Conservation (phyloP, 2,888 invertebrate species). For the Byasa hedistus region DNA sequence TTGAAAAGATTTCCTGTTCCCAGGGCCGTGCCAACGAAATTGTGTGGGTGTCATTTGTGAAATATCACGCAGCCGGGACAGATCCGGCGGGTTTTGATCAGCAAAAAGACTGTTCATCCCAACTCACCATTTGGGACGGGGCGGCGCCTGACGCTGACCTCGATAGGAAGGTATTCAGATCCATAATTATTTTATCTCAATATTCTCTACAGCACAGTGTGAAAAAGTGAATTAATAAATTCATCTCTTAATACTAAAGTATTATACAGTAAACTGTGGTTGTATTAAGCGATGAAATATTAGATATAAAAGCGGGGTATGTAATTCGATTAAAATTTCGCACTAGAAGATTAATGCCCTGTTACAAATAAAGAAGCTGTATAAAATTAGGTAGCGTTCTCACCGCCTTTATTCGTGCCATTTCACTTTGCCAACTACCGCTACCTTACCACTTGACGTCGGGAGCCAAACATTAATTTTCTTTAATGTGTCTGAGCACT, state of each 20-base stretch:
- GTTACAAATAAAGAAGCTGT: constrained; percentile 62
- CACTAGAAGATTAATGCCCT: constrained; percentile 57
- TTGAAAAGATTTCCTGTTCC: constrained; percentile 28
- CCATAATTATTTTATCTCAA: constrained; percentile 1
- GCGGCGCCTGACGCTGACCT: constrained; percentile 78
- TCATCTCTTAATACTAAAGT: too few relatives aligned
- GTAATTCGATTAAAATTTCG: constrained; percentile 45
- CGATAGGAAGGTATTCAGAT: constrained; percentile 65
- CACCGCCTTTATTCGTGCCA: constrained; percentile 66
- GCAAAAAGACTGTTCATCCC: constrained; percentile 85
- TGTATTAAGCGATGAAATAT: background rate
- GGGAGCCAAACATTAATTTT: constrained; percentile 79
- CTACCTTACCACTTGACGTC: constrained; percentile 71
- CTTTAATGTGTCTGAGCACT: constrained; percentile 79
- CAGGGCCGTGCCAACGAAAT: constrained; percentile 87
- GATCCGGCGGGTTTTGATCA: constrained; percentile 84
- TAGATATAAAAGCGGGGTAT: background rate
- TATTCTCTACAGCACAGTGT: background rate
- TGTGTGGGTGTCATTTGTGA: constrained; percentile 91
- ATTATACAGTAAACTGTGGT: too few relatives aligned
- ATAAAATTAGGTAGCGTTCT: constrained; percentile 66
- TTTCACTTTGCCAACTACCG: constrained; percentile 75
- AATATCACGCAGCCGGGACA: constrained; percentile 87
- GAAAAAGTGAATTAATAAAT: too few relatives aligned
- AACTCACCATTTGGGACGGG: constrained; percentile 88